Evolutionary conservation across 2,113 vertebrate genomes (phyloP).

Genomic region (Corvus hawaiiensis): DNA sequence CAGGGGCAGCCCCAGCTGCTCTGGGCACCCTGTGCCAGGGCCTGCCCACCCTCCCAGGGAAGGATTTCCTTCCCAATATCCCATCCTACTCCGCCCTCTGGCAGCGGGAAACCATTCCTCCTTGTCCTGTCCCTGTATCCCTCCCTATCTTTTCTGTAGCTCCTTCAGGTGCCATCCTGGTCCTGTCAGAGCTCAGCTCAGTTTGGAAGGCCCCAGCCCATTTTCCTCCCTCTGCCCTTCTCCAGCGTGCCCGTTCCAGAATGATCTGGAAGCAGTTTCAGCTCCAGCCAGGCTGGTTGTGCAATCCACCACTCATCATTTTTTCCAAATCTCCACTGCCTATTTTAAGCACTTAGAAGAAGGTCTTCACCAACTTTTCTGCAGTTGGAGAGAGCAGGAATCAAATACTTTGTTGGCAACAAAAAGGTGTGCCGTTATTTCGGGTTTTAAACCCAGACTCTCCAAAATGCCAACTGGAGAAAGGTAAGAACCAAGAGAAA

Average conservation of each 20-base stretch:
- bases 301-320: neutral
- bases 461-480: neutral
- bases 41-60: neutral
- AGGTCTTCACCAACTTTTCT: neutral
- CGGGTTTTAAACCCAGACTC: neutral
- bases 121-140: neutral
- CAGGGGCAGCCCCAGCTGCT: neutral
- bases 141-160: accelerated
- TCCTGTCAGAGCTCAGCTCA: neutral
- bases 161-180: neutral
- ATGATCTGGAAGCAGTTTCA: neutral
- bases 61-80: accelerated
- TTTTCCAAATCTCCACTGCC: neutral
- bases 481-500: neutral
- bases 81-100: neutral
- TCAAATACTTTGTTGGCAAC: neutral
- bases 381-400: neutral
- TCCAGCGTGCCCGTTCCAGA: accelerated
- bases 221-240: neutral
- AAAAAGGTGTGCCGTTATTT: neutral
- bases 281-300: neutral
- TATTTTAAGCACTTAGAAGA: slow-evolving; percentile 22
- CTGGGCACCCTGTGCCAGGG: neutral
- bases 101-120: neutral
- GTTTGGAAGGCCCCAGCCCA: neutral